Evolutionary conservation across 2,888 invertebrate genomes (phyloP), one percentile per base, ranked within the genome.

Genomic region (Leucania comma): DNA sequence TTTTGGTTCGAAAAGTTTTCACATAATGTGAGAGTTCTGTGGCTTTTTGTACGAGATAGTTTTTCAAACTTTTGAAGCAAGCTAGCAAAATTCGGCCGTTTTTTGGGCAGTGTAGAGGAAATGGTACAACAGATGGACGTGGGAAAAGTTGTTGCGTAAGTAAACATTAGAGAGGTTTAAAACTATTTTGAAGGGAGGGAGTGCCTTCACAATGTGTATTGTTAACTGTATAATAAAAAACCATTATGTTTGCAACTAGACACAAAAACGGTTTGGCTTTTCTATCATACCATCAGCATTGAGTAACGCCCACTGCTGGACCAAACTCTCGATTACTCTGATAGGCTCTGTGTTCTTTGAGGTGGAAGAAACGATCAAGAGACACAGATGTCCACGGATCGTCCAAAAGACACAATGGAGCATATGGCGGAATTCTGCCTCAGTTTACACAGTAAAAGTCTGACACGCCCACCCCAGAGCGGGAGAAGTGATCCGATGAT

Each of bases 41-140:
- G 67, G 80, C 80, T 82, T 84, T 83, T 83, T 84, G 78, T 46
- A 53, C 66, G 66, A 78, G 80, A 83, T 74, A 83, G 79, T 83
- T 82, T 42, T 54, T 50, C 12, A 24, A 82, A 68, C 72, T 79
- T 64, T 71, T 65, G 68, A 77, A 82, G 84, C 82, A 53, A 78
- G 72, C 77, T 69, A 51, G 79, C 65, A 68, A 72, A 79, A 68
- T 77, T 79, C 61, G 68, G 65, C 35, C 42, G 56, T 81, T 81
- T 82, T 82, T 81, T 59, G 62, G 69, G 29, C 42, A 48, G 42
- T 53, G 10, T 60, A 61, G 53, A 38, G 20, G 24, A 69, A 68
- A 67, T 70, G 24, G 29, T 60, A 63, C 58, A 68, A 59, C 81
- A 75, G 68, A 78, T 69, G 83, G 56, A 75, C 46, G 51, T 22